These are phyloP conservation scores for Byasa hedistus DNA, from an alignment of 2,888 invertebrate species.

Conservation along the genomic window DNA sequence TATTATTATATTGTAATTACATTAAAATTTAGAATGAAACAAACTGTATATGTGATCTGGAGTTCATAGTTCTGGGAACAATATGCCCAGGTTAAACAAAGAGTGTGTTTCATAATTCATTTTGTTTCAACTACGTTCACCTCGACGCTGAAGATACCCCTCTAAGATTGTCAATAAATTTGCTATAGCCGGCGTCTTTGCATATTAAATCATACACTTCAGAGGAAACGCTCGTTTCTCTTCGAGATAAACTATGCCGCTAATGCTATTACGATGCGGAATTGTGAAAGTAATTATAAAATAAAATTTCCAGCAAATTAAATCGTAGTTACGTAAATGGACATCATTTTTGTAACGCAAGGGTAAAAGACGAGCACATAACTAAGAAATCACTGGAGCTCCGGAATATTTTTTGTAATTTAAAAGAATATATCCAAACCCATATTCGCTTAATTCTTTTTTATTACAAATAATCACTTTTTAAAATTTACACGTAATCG, in stretches of 20 bases:
- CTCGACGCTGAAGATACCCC: conserved; percentile 25
- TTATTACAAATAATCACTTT: too few relatives aligned
- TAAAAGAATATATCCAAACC: too few relatives aligned
- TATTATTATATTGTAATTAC: too few relatives aligned
- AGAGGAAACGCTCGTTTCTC: conserved; percentile 27
- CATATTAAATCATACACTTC: conserved; percentile 36
- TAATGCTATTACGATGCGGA: conserved; percentile 11
- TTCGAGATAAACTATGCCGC: conserved; percentile 27
- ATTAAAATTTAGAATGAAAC: too few relatives aligned
- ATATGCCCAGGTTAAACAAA: not conserved
- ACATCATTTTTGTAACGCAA: not conserved
- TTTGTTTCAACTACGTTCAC: conserved; percentile 22
- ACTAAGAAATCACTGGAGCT: too few relatives aligned
- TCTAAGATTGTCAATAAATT: conserved; percentile 35
- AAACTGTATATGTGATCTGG: not conserved
- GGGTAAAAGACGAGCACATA: not conserved
- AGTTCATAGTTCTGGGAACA: too few relatives aligned
- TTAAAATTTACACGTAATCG: too few relatives aligned
- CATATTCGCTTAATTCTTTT: too few relatives aligned
- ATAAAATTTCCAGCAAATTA: conserved; percentile 1
- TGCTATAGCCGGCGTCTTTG: conserved; percentile 33
- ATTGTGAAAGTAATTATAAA: conserved; percentile 4
- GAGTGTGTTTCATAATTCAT: conserved; percentile 20
- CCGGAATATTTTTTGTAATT: too few relatives aligned
- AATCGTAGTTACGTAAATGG: not conserved